These are phyloP conservation scores for Dysdera silvatica DNA, from an alignment of 1,140 invertebrate genomes.

Conservation along the genomic window DNA sequence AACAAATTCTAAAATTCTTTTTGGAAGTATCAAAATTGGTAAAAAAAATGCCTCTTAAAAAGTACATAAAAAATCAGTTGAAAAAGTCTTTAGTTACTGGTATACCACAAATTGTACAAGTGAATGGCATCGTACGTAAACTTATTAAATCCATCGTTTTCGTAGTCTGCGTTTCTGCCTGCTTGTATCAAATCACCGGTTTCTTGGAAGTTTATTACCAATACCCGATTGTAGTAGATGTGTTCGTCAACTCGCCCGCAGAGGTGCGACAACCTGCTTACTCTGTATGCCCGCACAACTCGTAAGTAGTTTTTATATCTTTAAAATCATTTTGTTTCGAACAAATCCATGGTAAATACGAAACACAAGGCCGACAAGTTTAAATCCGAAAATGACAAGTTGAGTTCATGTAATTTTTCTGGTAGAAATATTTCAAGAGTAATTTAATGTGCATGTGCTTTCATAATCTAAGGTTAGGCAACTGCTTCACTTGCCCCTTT, in stretches of 20 bases:
- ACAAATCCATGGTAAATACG: too few relatives aligned
- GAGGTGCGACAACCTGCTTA: not conserved
- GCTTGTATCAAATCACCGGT: not conserved
- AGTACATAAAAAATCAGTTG: not conserved
- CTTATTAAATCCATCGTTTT: constrained; percentile 5
- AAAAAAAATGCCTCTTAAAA: constrained; percentile 8
- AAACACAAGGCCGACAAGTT: too few relatives aligned
- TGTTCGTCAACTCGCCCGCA: constrained; percentile 1
- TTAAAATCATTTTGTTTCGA: too few relatives aligned
- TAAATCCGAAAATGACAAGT: too few relatives aligned
- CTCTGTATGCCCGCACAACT: constrained; percentile 9
- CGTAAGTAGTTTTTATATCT: too few relatives aligned
- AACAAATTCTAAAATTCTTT: too few relatives aligned
- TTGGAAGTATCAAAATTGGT: too few relatives aligned
- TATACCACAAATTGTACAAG: constrained; percentile 8
- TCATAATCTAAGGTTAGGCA: too few relatives aligned
- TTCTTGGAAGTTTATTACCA: constrained; percentile 17
- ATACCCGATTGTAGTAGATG: constrained; percentile 13
- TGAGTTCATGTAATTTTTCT: too few relatives aligned
- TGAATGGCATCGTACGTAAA: not conserved
- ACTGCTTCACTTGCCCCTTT: too few relatives aligned
- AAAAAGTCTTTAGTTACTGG: not conserved
- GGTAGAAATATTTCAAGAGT: too few relatives aligned
- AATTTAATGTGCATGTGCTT: too few relatives aligned
- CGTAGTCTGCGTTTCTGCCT: not conserved